Evolutionary conservation across 37 sponge, comb jelly and placozoan genomes (phyloP).

Genomic region (Oscarella lobularis): DNA sequence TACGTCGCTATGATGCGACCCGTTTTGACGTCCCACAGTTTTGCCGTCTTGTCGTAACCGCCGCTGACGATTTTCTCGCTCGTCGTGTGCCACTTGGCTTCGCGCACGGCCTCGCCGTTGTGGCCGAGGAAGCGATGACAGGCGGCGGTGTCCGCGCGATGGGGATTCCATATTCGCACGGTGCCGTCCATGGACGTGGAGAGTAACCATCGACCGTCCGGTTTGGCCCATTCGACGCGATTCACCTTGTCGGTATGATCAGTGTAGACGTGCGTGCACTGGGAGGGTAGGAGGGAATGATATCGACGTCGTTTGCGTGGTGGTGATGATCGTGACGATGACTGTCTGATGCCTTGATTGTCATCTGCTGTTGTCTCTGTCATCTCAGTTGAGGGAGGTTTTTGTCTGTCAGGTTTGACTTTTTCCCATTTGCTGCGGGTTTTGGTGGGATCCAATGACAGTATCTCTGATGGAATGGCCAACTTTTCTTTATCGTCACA

Average conservation of each 20-base stretch:
- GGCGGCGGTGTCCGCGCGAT: background rate
- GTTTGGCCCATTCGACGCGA: background rate
- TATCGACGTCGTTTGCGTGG: too few species aligned
- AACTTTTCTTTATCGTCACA: background rate
- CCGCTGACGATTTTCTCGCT: slow-evolving; percentile 26
- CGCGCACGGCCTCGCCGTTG: slow-evolving; percentile 22
- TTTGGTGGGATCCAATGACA: background rate
- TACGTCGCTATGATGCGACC: slow-evolving; percentile 6
- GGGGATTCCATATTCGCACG: background rate
- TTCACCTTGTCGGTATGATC: background rate
- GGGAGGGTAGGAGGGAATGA: too few species aligned
- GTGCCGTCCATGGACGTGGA: background rate
- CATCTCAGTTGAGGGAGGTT: background rate
- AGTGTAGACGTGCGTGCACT: background rate
- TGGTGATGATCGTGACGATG: too few species aligned
- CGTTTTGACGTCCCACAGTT: slow-evolving; percentile 21
- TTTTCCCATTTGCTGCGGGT: background rate
- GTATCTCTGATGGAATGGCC: background rate
- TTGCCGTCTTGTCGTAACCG: slow-evolving; percentile 32
- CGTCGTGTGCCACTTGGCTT: slow-evolving; percentile 26
- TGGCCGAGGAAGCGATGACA: background rate
- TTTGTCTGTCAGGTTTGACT: too few species aligned
- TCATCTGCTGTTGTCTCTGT: too few species aligned
- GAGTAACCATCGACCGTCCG: background rate
- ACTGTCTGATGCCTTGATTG: too few species aligned